Evolutionary conservation across 2,797 vertebrate genomes (phyloP), one percentile per base, ranked within the genome.

Genomic region (Betta splendens): DNA sequence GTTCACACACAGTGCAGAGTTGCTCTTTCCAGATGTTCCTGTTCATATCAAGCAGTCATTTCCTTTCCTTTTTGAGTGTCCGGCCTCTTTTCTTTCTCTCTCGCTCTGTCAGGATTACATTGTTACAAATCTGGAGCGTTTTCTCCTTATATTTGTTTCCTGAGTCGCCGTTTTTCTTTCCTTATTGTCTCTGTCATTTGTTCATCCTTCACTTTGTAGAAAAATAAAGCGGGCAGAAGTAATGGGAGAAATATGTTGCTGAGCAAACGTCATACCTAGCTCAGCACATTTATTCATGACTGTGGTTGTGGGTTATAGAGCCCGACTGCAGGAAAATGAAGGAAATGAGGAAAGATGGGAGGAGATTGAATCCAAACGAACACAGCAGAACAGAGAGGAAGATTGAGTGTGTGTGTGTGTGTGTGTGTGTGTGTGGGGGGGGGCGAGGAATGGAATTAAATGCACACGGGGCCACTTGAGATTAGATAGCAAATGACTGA

Each of bases 261-360:
- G 62, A 67, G 72, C 42, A 75, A 71, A 55, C 35, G 31, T 70
- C 72, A 77, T 80, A 64, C 54, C 65, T 55, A 73, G 70, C 82
- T 83, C 77, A 79, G 87, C 80, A 80, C 75, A 80, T 87, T 85
- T 75, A 79, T 82, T 80, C 77, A 68, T 79, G 78, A 72, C 80
- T 84, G 82, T 66, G 85, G 78, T 79, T 87, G 78, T 73, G 82
- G 75, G 44, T 72, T 69, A 37, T 45, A 29, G 60, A 64, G 59
- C 53, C 51, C 9, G 47, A 45, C 69, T 54, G 62, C 49, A 69
- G 44, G 51, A 67, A 64, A 80, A 72, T 44, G 42, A 63, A 44
- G 57, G 29, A 17, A 67, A 51, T 9, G 20, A 64, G 69, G 43
- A 61, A 65, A 49, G 32, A 67, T 44, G 44, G 49, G 59, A 69